Evolutionary conservation across 2,113 vertebrate genomes (phyloP).

Genomic region (Polypterus bichir): DNA sequence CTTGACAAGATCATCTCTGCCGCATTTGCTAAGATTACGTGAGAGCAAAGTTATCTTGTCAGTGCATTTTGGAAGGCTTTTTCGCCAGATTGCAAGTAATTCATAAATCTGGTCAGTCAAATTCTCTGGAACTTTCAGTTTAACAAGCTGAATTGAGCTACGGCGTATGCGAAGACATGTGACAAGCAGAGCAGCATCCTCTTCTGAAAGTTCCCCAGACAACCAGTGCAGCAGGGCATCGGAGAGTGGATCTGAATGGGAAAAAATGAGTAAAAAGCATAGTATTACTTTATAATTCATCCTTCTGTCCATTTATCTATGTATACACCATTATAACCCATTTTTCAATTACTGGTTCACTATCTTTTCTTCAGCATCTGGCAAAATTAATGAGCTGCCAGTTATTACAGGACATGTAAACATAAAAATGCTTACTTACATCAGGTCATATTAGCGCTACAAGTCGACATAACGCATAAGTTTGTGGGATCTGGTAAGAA

Average conservation of each 20-base stretch:
- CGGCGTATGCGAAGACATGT: slow-evolving; percentile 45
- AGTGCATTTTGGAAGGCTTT: slow-evolving; percentile 46
- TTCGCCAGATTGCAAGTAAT: slow-evolving; percentile 66
- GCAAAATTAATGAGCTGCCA: too few relatives aligned
- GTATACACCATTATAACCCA: too few relatives aligned
- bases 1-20: slow-evolving; percentile 57
- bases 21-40: slow-evolving; percentile 52
- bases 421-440: too few relatives aligned
- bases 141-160: slow-evolving; percentile 63
- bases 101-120: slow-evolving; percentile 56
- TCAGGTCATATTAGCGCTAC: too few relatives aligned
- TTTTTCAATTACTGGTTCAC: too few relatives aligned
- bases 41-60: slow-evolving; percentile 57
- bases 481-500: too few relatives aligned
- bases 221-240: slow-evolving; percentile 52
- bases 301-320: too few relatives aligned
- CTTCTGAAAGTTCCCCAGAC: slow-evolving; percentile 49
- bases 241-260: slow-evolving; percentile 39
- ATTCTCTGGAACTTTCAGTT: slow-evolving; percentile 49
- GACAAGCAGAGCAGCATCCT: slow-evolving; percentile 33
- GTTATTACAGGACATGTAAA: too few relatives aligned
- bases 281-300: too few relatives aligned
- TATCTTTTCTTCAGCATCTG: too few relatives aligned
- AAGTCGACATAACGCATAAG: too few relatives aligned
- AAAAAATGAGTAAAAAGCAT: neutral